These are phyloP conservation scores for Bagarius yarrelli DNA, from an alignment of 2,113 vertebrate genomes.

Conservation along the genomic window DNA sequence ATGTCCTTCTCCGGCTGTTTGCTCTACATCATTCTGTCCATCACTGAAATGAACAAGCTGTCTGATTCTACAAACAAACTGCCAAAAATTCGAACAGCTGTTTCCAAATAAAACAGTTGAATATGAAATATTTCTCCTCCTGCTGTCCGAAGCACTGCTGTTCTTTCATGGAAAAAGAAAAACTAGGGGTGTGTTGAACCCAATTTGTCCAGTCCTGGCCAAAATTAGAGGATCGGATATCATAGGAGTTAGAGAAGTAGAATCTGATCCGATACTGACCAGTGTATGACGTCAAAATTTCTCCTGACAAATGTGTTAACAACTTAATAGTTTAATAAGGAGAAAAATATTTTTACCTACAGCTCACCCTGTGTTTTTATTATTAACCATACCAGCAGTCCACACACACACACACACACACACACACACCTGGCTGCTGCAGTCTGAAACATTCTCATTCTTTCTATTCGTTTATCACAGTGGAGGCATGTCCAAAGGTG, in stretches of 20 bases:
- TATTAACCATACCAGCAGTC: too few species aligned
- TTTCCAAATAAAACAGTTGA: not conserved
- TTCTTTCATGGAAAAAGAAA: not conserved
- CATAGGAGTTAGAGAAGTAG: too few species aligned
- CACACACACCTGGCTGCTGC: not conserved
- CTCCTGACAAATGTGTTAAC: too few species aligned
- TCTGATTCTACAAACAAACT: not conserved
- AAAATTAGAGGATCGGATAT: too few species aligned
- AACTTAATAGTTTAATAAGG: too few species aligned
- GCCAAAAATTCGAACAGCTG: not conserved
- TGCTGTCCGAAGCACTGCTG: not conserved
- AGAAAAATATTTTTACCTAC: slow-evolving; percentile 12
- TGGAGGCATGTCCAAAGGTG: not conserved
- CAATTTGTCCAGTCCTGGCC: too few species aligned
- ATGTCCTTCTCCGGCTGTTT: not conserved
- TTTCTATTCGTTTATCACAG: too few species aligned
- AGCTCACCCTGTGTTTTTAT: slow-evolving; percentile 14
- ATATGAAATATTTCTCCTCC: not conserved
- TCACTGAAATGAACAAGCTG: not conserved
- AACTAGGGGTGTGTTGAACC: too few species aligned
- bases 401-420: slow-evolving; percentile 25
- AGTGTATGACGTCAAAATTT: too few species aligned
- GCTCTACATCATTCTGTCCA: not conserved
- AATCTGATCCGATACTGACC: too few species aligned
- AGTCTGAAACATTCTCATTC: too few species aligned